These are phyloP conservation scores for Drosophila pseudoobscura DNA, from an alignment of 1,140 invertebrate genomes.

Conservation along the genomic window DNA sequence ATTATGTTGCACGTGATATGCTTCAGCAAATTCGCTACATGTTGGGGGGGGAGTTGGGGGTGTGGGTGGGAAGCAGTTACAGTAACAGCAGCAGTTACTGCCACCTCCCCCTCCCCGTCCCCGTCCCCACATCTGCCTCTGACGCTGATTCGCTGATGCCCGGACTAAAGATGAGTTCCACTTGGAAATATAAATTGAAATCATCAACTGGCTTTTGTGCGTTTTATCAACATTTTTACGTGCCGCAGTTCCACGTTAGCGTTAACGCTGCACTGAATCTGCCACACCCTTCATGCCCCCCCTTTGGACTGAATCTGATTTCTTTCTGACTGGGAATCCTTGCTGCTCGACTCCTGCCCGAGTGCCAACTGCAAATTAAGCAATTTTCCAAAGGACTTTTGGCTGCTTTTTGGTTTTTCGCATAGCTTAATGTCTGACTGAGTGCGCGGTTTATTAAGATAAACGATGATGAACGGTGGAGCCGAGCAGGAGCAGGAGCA, in stretches of 20 bases:
- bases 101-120: not conserved
- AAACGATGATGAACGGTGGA: slow-evolving; percentile 75
- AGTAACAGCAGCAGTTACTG: slow-evolving; percentile 11
- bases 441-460: slow-evolving; percentile 80
- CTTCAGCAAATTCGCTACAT: slow-evolving; percentile 75
- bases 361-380: slow-evolving; percentile 76
- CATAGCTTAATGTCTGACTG: slow-evolving; percentile 71
- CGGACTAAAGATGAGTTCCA: slow-evolving; percentile 75
- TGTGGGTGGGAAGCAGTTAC: slow-evolving; percentile 10
- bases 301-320: slow-evolving; percentile 27
- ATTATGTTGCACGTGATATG: slow-evolving; percentile 83
- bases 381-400: slow-evolving; percentile 76
- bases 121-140: no score
- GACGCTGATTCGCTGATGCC: slow-evolving; percentile 2
- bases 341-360: slow-evolving; percentile 25
- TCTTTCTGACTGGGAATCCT: slow-evolving; percentile 3
- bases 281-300: slow-evolving; percentile 14
- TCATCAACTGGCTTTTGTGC: slow-evolving; percentile 79
- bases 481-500: not conserved
- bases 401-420: slow-evolving; percentile 68
- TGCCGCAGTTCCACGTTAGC: slow-evolving; percentile 64
- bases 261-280: slow-evolving; percentile 64
- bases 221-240: slow-evolving; percentile 82
- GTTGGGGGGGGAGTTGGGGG: slow-evolving; percentile 18
- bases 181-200: slow-evolving; percentile 82